A percentile compares a stretch with the other conserved stretches of the same genome.
Evolutionary conservation across 2,797 vertebrate genomes (phyloP).

Genomic region (Heterohyrax brucei): DNA sequence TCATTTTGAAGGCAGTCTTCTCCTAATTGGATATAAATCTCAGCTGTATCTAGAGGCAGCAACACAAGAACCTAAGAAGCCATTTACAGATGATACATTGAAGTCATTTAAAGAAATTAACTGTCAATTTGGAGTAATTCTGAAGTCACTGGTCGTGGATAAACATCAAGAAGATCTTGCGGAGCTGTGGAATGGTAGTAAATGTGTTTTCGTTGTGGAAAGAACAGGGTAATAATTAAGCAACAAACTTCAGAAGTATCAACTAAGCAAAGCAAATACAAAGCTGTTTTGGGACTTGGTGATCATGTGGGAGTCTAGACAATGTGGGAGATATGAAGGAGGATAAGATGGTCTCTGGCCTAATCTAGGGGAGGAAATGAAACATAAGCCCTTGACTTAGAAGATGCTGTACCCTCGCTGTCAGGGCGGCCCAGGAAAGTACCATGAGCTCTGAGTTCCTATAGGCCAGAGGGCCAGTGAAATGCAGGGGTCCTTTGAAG

Average conservation of each 20-base stretch:
- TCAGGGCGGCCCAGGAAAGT: neutral
- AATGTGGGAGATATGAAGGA: neutral
- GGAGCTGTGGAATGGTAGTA: slow-evolving; percentile 23
- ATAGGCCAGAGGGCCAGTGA: neutral
- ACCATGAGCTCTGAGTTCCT: neutral
- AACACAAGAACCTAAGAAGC: neutral
- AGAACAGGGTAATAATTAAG: slow-evolving; percentile 41
- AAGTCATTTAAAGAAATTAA: slow-evolving; percentile 59
- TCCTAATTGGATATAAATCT: slow-evolving; percentile 35
- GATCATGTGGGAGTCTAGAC: slow-evolving; percentile 17
- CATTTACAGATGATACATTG: slow-evolving; percentile 41
- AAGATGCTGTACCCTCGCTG: neutral
- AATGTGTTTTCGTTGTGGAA: slow-evolving; percentile 53
- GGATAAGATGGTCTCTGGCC: slow-evolving; percentile 17
- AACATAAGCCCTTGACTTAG: slow-evolving; percentile 56
- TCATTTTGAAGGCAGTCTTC: slow-evolving; percentile 49
- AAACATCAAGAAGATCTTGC: slow-evolving; percentile 34
- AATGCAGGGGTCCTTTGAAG: neutral
- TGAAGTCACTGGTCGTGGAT: slow-evolving; percentile 34
- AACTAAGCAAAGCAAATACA: neutral
- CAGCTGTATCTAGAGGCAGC: slow-evolving; percentile 47
- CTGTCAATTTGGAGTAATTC: slow-evolving; percentile 40
- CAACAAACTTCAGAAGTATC: slow-evolving; percentile 58
- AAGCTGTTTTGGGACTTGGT: neutral
- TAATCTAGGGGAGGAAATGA: slow-evolving; percentile 58